Conservation (phyloP, 2,888 invertebrate genomes). For the Plemyria rubiginata region DNA sequence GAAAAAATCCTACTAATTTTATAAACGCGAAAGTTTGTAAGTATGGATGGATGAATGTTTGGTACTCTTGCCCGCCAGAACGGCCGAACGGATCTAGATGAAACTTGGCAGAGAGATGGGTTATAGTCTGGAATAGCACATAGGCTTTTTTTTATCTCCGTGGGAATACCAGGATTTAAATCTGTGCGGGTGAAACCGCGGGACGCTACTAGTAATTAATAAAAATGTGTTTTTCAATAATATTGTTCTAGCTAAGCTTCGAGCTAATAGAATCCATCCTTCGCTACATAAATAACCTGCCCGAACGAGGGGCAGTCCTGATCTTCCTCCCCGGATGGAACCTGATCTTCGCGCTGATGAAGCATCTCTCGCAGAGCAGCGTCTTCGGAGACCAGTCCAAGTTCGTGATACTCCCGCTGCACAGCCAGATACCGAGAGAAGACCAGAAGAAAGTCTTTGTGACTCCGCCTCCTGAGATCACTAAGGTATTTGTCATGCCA, state of each 20-base stretch:
- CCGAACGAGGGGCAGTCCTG: constrained; percentile 93
- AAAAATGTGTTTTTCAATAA: no score
- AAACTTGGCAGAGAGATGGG: no score
- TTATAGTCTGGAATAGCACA: no score
- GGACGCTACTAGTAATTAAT: no score
- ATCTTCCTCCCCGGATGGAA: constrained; percentile 99
- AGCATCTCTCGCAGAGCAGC: constrained; percentile 89
- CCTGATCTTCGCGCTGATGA: constrained; percentile 96
- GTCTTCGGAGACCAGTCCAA: constrained; percentile 86
- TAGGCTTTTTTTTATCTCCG: no score
- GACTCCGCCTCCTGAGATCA: constrained; percentile 91
- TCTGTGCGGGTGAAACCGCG: no score
- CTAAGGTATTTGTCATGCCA: constrained; percentile 86
- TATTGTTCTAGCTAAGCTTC: constrained; percentile 88
- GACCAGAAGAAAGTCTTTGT: constrained; percentile 98
- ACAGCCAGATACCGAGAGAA: constrained; percentile 97
- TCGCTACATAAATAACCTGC: constrained; percentile 84
- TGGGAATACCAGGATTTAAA: no score
- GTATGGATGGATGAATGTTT: no score
- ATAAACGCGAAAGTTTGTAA: no score
- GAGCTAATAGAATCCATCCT: constrained; percentile 95
- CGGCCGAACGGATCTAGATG: no score
- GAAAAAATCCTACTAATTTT: no score
- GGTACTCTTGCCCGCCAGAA: no score
- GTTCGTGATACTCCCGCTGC: constrained; percentile 95